Evolutionary conservation across 2,888 invertebrate genomes (phyloP).

Genomic region (Lasioglossum vierecki): DNA sequence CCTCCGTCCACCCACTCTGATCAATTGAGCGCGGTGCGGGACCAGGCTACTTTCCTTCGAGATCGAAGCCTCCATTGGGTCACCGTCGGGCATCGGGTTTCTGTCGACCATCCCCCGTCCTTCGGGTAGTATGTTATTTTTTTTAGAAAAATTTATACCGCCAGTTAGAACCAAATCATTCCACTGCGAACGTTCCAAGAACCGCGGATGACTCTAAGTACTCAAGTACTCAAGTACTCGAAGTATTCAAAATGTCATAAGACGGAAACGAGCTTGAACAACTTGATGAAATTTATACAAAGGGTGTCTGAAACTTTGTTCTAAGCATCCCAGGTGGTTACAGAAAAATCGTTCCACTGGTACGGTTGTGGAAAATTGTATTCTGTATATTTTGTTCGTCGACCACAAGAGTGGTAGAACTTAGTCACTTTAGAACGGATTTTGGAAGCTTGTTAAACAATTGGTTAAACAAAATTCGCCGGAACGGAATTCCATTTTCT

Average conservation of each 20-base stretch:
- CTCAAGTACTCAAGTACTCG: no score
- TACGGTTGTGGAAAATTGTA: no score
- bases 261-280: no score
- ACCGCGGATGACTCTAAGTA: background rate
- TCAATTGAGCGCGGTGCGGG: constrained; percentile 46
- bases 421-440: no score
- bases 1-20: constrained; percentile 49
- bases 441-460: no score
- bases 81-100: background rate
- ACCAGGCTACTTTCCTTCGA: background rate
- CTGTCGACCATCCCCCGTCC: background rate
- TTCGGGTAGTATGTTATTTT: background rate
- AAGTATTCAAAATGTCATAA: no score
- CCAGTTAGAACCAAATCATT: background rate
- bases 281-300: background rate
- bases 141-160: background rate
- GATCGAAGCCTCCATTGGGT: constrained; percentile 6
- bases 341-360: background rate
- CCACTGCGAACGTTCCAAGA: background rate
- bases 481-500: no score
- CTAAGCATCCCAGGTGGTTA: no score
- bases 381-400: no score
- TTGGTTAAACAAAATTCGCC: background rate
- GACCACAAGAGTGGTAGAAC: no score
- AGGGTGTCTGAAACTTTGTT: background rate